Evolutionary conservation across 2,797 vertebrate genomes (phyloP).

Genomic region (Lagocephalus sceleratus): DNA sequence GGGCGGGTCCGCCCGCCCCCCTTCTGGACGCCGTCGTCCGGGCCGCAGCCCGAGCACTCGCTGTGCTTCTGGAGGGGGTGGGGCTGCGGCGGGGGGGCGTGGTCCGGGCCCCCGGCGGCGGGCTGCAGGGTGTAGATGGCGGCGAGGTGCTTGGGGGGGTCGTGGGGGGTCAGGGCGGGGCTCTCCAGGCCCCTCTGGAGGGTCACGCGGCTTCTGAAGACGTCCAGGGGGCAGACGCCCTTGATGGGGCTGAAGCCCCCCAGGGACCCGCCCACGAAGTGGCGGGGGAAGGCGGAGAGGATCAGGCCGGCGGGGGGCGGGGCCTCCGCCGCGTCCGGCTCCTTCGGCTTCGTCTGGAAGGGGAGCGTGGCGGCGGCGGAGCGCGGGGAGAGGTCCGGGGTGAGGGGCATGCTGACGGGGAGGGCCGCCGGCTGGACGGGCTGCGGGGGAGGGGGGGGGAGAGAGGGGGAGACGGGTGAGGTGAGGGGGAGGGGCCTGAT

Average conservation of each 20-base stretch:
- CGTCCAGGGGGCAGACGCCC: constrained; percentile 73
- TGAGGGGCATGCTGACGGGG: constrained; percentile 58
- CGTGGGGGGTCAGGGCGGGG: constrained; percentile 52
- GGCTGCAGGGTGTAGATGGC: constrained; percentile 58
- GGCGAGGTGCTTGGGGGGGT: constrained; percentile 44
- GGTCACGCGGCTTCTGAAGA: constrained; percentile 65
- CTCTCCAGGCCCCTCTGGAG: constrained; percentile 56
- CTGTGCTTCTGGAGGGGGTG: constrained; percentile 45
- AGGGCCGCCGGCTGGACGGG: constrained; percentile 51
- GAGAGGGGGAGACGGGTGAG: neutral
- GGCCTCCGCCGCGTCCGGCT: constrained; percentile 28
- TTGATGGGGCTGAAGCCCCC: constrained; percentile 74
- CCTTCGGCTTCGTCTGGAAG: constrained; percentile 56
- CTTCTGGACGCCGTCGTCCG: constrained; percentile 39
- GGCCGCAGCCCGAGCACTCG: constrained; percentile 59
- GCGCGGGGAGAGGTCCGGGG: constrained; percentile 67
- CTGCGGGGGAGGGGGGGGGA: constrained; percentile 17
- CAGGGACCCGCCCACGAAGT: constrained; percentile 60
- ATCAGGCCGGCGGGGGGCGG: constrained; percentile 1
- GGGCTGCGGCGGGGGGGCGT: constrained; percentile 22
- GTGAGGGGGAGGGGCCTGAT: neutral
- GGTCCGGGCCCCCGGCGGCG: constrained; percentile 45
- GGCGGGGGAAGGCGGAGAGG: constrained; percentile 53
- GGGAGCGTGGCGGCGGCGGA: constrained; percentile 47
- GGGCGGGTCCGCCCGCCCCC: constrained; percentile 39